Conservation (phyloP, 2,113 vertebrate genomes). For the Coryphaenoides rupestris region DNA sequence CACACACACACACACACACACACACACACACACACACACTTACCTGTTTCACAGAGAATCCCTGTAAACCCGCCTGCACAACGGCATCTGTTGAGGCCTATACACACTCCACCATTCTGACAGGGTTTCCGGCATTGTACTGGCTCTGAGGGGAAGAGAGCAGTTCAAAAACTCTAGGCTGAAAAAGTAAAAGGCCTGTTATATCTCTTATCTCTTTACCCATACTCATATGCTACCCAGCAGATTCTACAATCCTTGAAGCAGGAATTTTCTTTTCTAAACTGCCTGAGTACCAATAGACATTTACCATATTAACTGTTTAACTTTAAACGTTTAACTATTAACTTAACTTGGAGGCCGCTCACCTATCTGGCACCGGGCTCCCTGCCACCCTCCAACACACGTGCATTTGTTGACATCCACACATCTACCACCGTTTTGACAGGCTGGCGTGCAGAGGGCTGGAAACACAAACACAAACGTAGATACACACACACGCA, state of each 20-base stretch:
- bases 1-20: neutral
- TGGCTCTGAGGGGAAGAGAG: slow-evolving; percentile 57
- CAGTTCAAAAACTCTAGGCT: neutral
- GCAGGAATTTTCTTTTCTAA: no score
- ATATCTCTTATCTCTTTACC: neutral
- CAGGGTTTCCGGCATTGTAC: slow-evolving; percentile 66
- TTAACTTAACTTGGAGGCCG: neutral
- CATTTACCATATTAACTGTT: no score
- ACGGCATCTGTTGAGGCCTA: slow-evolving; percentile 72
- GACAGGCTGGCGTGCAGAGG: slow-evolving; percentile 73
- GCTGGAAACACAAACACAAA: slow-evolving; percentile 55
- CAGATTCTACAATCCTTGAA: no score
- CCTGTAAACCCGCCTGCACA: slow-evolving; percentile 70
- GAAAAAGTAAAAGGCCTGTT: neutral
- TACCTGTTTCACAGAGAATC: slow-evolving; percentile 70
- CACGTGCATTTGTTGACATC: slow-evolving; percentile 79
- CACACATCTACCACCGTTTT: slow-evolving; percentile 73
- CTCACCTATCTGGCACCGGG: slow-evolving; percentile 78
- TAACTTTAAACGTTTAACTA: no score
- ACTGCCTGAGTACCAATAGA: no score
- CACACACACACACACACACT: slow-evolving; percentile 14
- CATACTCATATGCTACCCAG: no score
- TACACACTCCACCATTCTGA: slow-evolving; percentile 67
- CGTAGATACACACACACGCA: slow-evolving; percentile 5
- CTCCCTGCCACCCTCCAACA: slow-evolving; percentile 69